Evolutionary conservation across 2,797 vertebrate genomes (phyloP), one percentile per base, ranked within the genome.

Genomic region (Crax fasciolata): DNA sequence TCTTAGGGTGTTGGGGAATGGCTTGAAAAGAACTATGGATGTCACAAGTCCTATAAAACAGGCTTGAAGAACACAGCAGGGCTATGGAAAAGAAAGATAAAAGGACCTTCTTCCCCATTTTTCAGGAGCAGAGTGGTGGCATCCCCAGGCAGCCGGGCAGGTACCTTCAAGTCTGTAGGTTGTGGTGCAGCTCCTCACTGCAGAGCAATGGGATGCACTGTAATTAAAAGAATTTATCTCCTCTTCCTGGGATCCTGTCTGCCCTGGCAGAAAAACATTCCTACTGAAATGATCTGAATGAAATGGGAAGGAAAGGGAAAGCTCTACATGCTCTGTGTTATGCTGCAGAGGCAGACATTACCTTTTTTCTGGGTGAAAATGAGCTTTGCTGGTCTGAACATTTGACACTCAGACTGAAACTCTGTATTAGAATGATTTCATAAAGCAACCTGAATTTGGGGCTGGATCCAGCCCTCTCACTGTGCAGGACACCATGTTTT

Each of bases 171-270:
- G 79, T 65, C 92, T 93, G 94, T 81, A 75, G 90, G 79, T 67
- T 28, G 15, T 19, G 6, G 21, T 3, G 35, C 58, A 90, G 90
- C 83, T 86, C 84, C 84, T 77, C 0, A 0, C 72, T 89, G 93
- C 83, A 10, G 71, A 96, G 80, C 70, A 63, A 62, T 89, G 67
- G 91, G 93, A 84, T 41, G 66, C 5, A 15, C 58, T 54, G 72
- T 74, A 89, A 96, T 96, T 86, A 96, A 93, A 93, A 58, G 77
- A 66, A 93, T 95, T 94, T 93, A 85, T 94, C 85, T 96, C 75
- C 63, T 74, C 68, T 77, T 94, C 90, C 78, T 67, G 52, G 65
- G 52, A 67, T 94, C 79, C 81, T 93, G 85, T 85, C 89, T 65
- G 49, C 83, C 9, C 10, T 1, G 39, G 73, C 74, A 90, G 79